Conservation (phyloP, 2,113 vertebrate species). For the Nycticryphes semicollaris region DNA sequence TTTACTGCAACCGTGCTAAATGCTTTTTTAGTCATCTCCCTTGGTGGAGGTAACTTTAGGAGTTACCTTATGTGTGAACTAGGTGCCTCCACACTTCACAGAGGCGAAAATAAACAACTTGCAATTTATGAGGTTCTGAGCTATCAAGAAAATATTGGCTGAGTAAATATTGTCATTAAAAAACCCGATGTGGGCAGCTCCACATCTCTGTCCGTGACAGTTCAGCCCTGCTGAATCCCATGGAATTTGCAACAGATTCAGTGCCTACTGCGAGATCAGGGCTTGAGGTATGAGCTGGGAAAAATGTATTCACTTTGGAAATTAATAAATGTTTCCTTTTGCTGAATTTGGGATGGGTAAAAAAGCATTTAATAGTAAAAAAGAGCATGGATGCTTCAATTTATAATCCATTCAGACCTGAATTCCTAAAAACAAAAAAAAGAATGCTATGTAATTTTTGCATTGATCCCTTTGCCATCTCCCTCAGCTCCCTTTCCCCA, state of each 20-base stretch:
- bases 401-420: neutral
- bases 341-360: neutral
- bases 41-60: neutral
- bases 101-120: neutral
- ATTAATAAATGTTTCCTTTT: neutral
- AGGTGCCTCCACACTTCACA: neutral
- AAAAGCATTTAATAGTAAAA: neutral
- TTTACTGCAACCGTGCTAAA: neutral
- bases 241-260: neutral
- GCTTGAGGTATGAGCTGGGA: neutral
- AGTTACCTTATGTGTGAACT: neutral
- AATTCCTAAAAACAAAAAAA: neutral
- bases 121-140: neutral
- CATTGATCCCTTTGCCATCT: neutral
- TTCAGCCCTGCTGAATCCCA: neutral
- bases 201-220: accelerated
- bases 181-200: neutral
- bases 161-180: neutral
- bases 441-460: neutral
- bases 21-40: neutral
- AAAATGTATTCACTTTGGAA: neutral
- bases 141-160: neutral
- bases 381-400: neutral
- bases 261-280: accelerated
- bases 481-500: accelerated